phyloP scores from a whole-genome alignment of 2,113 vertebrate species.

The Actenoides hombroni region DNA sequence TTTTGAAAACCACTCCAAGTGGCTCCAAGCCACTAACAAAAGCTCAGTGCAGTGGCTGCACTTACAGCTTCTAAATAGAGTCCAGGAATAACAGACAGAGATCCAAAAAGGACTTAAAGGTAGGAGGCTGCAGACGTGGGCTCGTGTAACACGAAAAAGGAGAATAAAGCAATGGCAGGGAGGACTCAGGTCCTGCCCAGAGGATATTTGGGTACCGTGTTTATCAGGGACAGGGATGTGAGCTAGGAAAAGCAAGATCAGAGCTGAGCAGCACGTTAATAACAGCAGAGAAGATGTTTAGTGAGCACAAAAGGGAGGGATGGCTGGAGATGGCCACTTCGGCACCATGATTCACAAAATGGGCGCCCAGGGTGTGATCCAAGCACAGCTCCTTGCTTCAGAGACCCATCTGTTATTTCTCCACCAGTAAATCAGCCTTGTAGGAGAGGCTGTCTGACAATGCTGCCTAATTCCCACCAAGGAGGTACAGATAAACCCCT shows the following conservation, averaged over 20 bases:
- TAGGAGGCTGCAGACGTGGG: not conserved
- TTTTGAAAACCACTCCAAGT: not conserved
- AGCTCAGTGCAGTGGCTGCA: not conserved
- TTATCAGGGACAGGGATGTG: not conserved
- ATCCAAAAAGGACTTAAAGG: not conserved
- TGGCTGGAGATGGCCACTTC: not conserved
- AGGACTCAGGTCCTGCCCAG: not conserved
- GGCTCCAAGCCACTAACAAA: not conserved
- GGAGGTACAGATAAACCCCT: not conserved
- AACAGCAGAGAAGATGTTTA: not conserved
- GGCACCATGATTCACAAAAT: accelerated
- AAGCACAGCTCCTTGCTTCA: not conserved
- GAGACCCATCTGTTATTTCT: not conserved
- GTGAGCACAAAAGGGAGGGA: not conserved
- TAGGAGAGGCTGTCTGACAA: not conserved
- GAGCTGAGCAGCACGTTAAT: not conserved
- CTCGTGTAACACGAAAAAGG: accelerated
- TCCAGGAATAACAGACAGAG: not conserved
- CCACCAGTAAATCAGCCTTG: not conserved
- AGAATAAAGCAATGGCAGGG: accelerated
- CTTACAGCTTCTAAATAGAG: not conserved
- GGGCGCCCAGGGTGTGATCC: not conserved
- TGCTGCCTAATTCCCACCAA: not conserved
- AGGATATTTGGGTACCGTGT: accelerated
- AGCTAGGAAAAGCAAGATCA: accelerated